phyloP scores from a whole-genome alignment of 2,888 invertebrate species.

The Lycophotia porphyrea region DNA sequence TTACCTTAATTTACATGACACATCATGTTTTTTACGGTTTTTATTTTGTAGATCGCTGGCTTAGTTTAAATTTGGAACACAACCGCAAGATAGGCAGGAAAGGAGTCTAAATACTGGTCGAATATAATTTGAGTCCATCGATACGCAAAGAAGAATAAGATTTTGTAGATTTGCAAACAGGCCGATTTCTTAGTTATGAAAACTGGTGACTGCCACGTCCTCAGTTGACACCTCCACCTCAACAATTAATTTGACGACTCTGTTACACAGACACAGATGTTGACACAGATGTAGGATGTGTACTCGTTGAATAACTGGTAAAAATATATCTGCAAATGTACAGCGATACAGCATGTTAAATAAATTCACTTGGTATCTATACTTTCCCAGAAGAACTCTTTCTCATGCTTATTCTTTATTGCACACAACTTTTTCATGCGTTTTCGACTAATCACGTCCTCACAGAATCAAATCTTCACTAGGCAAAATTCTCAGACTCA shows the following conservation, averaged over 20 bases:
- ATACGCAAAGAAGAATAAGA: too few species aligned
- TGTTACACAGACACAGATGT: neutral
- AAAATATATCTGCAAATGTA: neutral
- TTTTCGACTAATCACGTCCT: neutral
- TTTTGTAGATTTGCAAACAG: neutral
- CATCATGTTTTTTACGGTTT: too few species aligned
- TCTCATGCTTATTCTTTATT: too few species aligned
- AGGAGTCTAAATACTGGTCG: too few species aligned
- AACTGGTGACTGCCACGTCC: neutral
- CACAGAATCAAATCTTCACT: neutral
- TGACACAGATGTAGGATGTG: neutral
- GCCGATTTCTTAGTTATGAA: neutral
- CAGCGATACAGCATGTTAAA: too few species aligned
- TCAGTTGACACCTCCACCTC: neutral
- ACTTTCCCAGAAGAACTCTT: too few species aligned
- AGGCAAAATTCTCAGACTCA: slow-evolving; percentile 2
- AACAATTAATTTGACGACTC: neutral
- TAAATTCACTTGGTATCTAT: too few species aligned
- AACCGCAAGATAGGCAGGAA: too few species aligned
- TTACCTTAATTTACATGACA: too few species aligned
- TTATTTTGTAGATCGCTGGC: too few species aligned
- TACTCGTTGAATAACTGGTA: neutral
- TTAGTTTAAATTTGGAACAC: too few species aligned
- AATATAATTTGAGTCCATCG: too few species aligned
- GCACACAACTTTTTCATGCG: fast-evolving